Evolutionary conservation across 2,888 invertebrate species (phyloP), one percentile per base, ranked within the genome.

Genomic region (Melanotus villosus): DNA sequence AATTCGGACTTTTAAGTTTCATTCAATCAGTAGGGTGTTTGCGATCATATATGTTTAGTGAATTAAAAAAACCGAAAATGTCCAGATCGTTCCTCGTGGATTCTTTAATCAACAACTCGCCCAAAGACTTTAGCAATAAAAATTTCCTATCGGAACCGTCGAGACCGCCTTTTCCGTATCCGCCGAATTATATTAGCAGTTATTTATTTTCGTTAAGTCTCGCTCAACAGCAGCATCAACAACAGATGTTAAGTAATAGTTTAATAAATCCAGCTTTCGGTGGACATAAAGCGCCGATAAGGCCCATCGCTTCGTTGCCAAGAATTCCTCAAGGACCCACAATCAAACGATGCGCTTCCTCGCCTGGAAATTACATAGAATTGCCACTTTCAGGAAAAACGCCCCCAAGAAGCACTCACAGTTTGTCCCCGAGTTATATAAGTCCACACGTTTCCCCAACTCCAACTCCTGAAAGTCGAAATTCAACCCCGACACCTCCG

Each of bases 81-180:
- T 94, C 94, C 70, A 90, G 93, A 76, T 94, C 93, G 74, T 95
- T 95, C 80, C 84, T 93, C 65, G 93, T 95, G 80, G 94, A 94
- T 80, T 91, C 94, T 58, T 84, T 95, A 65, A 92, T 95, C 74
- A 91, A 90, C 85, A 89, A 88, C 78, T 89, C 89, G 65, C 86
- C 89, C 43, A 89, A 90, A 76, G 81, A 83, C 14, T 70, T 58
- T 38, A 80, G 64, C 83, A 85, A 72, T 75, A 85, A 74, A 82
- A 84, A 83, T 85, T 88, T 80, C 72, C 85, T 74, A 74, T 85
- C 68, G 78, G 85, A 71, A 80, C 84, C n/a, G 85, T 86, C 43
- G 80, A 86, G 88, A 76, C 85, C 86, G 14, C 87, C 90, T 78
- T 79, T 91, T 12, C 90, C 90, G 0, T 91, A 91, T 80, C 90